Conservation (phyloP, 2,113 vertebrate genomes). For the Theropithecus gelada region DNA sequence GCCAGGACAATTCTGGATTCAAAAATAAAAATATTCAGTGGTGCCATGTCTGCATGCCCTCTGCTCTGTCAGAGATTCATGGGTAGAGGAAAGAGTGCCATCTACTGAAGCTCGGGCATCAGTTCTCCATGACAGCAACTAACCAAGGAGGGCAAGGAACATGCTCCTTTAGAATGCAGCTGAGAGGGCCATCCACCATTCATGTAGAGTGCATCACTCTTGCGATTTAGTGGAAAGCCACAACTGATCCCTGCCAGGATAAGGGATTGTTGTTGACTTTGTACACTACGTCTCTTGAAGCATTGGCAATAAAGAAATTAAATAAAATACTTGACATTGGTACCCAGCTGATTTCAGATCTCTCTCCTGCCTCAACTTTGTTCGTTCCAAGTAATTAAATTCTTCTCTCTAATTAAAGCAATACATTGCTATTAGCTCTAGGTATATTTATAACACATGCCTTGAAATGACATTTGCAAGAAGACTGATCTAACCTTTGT, state of each 20-base stretch:
- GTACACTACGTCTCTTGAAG: not conserved
- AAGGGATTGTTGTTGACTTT: not conserved
- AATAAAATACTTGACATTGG: constrained; percentile 2
- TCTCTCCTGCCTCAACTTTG: constrained; percentile 9
- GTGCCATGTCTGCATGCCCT: not conserved
- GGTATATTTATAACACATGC: constrained; percentile 51
- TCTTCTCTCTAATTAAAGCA: constrained; percentile 64
- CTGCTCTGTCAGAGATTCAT: not conserved
- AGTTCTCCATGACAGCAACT: not conserved
- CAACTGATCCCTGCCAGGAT: not conserved
- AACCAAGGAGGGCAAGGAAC: not conserved
- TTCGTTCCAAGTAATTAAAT: constrained; percentile 61
- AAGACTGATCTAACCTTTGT: constrained; percentile 46
- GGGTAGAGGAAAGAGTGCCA: not conserved
- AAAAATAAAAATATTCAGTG: not conserved
- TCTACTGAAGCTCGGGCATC: not conserved
- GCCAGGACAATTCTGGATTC: not conserved
- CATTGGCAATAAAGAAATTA: not conserved
- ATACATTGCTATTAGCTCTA: constrained; percentile 40
- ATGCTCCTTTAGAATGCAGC: not conserved
- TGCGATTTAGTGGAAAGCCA: not conserved
- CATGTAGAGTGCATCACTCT: not conserved
- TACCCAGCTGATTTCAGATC: constrained; percentile 43
- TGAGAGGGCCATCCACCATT: not conserved
- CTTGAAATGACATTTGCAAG: constrained; percentile 56